A percentile compares a stretch with the other conserved stretches of the same genome.
These are phyloP conservation scores for Hepsetus odoe DNA, from an alignment of 2,113 vertebrate genomes.

Conservation along the genomic window DNA sequence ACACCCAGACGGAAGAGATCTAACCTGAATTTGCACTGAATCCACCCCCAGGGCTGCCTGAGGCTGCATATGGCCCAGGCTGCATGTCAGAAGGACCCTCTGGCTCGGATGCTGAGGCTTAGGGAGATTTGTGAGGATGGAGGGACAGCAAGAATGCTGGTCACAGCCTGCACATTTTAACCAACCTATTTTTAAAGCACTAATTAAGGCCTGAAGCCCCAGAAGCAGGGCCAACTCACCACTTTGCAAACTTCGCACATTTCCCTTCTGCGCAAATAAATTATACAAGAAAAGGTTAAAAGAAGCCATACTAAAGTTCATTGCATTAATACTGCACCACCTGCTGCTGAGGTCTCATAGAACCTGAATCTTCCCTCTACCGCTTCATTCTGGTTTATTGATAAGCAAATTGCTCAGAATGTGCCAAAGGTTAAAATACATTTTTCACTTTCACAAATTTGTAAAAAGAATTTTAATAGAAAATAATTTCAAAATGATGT, in stretches of 20 bases:
- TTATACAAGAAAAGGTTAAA: slow-evolving; percentile 25
- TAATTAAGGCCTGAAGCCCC: slow-evolving; percentile 37
- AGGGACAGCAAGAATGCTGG: slow-evolving; percentile 8
- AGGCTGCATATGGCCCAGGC: slow-evolving; percentile 28
- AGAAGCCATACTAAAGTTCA: neutral
- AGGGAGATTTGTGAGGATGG: slow-evolving; percentile 32
- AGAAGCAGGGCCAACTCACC: slow-evolving; percentile 6
- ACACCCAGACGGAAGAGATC: neutral
- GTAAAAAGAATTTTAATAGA: too few species aligned
- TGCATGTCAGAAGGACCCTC: slow-evolving; percentile 19
- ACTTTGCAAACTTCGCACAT: neutral
- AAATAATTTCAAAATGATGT: too few species aligned
- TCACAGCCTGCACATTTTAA: slow-evolving; percentile 19
- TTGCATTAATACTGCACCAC: slow-evolving; percentile 36
- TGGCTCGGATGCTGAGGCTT: slow-evolving; percentile 11
- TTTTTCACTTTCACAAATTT: too few species aligned
- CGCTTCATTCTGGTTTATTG: slow-evolving; percentile 17
- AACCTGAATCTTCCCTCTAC: neutral
- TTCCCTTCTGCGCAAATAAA: neutral
- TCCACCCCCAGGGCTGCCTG: neutral
- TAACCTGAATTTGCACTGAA: neutral
- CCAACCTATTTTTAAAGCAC: slow-evolving; percentile 31
- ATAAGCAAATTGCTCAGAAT: neutral
- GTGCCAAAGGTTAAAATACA: neutral
- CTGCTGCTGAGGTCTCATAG: slow-evolving; percentile 33